These are phyloP conservation scores for Leptoteleia sp. DNA, from an alignment of 1,140 invertebrate genomes.

Conservation along the genomic window DNA sequence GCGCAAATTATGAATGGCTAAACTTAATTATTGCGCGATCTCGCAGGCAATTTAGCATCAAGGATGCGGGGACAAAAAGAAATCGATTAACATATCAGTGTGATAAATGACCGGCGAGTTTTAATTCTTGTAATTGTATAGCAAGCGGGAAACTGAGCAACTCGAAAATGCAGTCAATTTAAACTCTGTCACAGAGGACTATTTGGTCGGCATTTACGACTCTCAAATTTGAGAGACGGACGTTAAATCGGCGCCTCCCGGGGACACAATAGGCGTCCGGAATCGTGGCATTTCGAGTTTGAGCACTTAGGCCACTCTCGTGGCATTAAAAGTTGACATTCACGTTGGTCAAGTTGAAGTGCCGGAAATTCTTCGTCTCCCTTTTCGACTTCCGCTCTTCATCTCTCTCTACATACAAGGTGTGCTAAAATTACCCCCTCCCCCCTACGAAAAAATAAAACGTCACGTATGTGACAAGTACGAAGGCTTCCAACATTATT, in stretches of 20 bases:
- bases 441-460: too few relatives aligned
- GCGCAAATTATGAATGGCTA: too few relatives aligned
- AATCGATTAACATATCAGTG: neutral
- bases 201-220: slow-evolving; percentile 51
- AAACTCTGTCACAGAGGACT: slow-evolving; percentile 31
- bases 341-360: slow-evolving; percentile 60
- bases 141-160: slow-evolving; percentile 11
- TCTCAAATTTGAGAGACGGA: slow-evolving; percentile 48
- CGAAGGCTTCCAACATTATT: too few relatives aligned
- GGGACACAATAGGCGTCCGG: slow-evolving; percentile 60
- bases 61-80: too few relatives aligned
- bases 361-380: slow-evolving; percentile 51
- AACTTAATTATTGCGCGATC: too few relatives aligned
- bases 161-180: slow-evolving; percentile 35
- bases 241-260: slow-evolving; percentile 48
- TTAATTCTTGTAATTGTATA: slow-evolving; percentile 30
- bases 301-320: slow-evolving; percentile 56
- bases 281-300: slow-evolving; percentile 54
- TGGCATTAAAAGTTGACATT: slow-evolving; percentile 69
- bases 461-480: too few relatives aligned
- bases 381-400: neutral
- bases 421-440: too few relatives aligned
- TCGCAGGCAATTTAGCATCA: too few relatives aligned
- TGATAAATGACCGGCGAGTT: slow-evolving; percentile 2
- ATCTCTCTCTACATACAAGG: too few relatives aligned